Conservation (phyloP, 2,888 invertebrate genomes). For the Eupithecia dodoneata region DNA sequence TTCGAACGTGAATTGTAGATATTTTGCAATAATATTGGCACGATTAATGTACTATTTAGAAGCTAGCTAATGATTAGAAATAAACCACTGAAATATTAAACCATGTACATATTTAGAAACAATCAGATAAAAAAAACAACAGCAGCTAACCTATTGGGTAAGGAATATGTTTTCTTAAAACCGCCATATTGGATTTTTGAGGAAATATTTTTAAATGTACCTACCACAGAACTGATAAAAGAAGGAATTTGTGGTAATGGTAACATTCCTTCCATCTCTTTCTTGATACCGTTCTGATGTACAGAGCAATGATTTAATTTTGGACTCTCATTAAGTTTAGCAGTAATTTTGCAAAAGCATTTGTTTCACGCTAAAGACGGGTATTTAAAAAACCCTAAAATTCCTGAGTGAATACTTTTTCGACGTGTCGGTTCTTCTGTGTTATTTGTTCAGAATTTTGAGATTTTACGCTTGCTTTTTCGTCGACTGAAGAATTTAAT, state of each 20-base stretch:
- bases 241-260: neutral
- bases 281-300: neutral
- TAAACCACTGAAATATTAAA: neutral
- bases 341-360: constrained; percentile 35
- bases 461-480: constrained; percentile 30
- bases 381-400: constrained; percentile 33
- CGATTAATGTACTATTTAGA: neutral
- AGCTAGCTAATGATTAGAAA: neutral
- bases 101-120: neutral
- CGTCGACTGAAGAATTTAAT: constrained; percentile 19
- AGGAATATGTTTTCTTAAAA: neutral
- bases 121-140: neutral
- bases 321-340: constrained; percentile 15
- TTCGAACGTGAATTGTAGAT: neutral
- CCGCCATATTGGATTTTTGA: neutral
- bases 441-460: constrained; percentile 27
- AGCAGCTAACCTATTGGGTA: neutral
- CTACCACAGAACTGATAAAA: neutral
- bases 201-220: neutral
- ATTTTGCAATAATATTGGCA: constrained; percentile 14
- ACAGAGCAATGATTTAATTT: constrained; percentile 11
- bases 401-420: constrained; percentile 28
- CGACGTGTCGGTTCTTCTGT: constrained; percentile 34
- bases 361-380: constrained; percentile 33
- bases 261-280: neutral